Conservation (phyloP, 2,888 invertebrate genomes). For the Parapristionchus giblindavisi region DNA sequence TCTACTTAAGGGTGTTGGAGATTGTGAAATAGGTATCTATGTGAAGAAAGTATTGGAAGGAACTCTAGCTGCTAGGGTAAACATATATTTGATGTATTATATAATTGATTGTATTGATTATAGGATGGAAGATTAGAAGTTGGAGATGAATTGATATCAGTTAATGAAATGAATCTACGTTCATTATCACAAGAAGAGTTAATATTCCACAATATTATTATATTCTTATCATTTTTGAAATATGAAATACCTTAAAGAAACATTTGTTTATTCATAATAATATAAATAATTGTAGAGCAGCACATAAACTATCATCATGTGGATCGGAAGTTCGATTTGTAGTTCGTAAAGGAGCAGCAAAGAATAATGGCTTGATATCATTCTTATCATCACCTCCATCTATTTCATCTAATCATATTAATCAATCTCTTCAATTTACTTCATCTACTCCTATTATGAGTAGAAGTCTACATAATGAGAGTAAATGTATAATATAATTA, state of each 20-base stretch:
- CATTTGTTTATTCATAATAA: background rate
- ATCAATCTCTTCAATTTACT: background rate
- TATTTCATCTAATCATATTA: conserved; percentile 1
- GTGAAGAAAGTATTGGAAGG: conserved; percentile 96
- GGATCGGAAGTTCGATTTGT: conserved; percentile 91
- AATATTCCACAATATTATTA: conserved; percentile 53
- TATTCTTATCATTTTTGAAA: no score
- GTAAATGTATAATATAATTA: background rate
- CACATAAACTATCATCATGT: conserved; percentile 91
- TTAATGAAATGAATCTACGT: conserved; percentile 92
- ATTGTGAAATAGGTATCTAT: conserved; percentile 90
- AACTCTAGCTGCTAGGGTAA: conserved; percentile 73
- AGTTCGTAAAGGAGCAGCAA: conserved; percentile 96
- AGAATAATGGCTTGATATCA: conserved; percentile 88
- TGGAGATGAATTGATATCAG: conserved; percentile 94
- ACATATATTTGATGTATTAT: no score
- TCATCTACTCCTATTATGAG: conserved; percentile 13
- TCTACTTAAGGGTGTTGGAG: conserved; percentile 78
- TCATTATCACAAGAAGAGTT: conserved; percentile 80
- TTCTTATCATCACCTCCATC: conserved; percentile 12
- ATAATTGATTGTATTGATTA: conserved; percentile 22
- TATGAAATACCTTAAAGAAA: no score
- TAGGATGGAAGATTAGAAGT: conserved; percentile 91
- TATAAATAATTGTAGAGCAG: conserved; percentile 78
- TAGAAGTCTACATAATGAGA: background rate